Percentiles rank a stretch among this genome's conserved stretches.
Conservation (phyloP, 2,113 vertebrate species). For the Agelaius tricolor region DNA sequence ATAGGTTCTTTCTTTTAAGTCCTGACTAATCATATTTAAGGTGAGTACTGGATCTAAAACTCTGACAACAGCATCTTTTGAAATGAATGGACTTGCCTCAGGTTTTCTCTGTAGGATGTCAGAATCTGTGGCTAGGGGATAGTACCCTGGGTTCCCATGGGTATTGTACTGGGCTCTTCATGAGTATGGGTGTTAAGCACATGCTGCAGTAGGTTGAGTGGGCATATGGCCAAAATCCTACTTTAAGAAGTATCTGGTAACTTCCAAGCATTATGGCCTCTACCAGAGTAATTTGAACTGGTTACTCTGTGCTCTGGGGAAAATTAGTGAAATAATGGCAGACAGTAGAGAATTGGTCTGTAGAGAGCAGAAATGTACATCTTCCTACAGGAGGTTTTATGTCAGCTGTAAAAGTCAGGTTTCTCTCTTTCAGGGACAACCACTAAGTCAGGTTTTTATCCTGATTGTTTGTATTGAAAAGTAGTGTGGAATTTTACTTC, state of each 20-base stretch:
- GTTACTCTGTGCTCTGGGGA: background rate
- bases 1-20: background rate
- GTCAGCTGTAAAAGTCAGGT: background rate
- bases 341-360: background rate
- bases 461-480: background rate
- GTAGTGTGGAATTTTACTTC: background rate
- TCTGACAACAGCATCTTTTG: background rate
- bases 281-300: background rate
- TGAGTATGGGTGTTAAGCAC: background rate
- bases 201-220: background rate
- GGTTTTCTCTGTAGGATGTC: background rate
- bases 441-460: background rate
- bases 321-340: background rate
- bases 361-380: background rate
- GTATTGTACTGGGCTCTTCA: background rate
- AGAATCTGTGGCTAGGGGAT: background rate
- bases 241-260: background rate
- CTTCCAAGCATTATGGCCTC: background rate
- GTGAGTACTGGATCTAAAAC: background rate
- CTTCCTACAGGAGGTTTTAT: background rate
- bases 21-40: background rate
- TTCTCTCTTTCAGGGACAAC: background rate
- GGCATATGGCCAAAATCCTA: background rate
- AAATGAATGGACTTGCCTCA: background rate
- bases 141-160: background rate